These are phyloP conservation scores for Camelus dromedarius DNA, from an alignment of 2,113 vertebrate species.

Conservation along the genomic window DNA sequence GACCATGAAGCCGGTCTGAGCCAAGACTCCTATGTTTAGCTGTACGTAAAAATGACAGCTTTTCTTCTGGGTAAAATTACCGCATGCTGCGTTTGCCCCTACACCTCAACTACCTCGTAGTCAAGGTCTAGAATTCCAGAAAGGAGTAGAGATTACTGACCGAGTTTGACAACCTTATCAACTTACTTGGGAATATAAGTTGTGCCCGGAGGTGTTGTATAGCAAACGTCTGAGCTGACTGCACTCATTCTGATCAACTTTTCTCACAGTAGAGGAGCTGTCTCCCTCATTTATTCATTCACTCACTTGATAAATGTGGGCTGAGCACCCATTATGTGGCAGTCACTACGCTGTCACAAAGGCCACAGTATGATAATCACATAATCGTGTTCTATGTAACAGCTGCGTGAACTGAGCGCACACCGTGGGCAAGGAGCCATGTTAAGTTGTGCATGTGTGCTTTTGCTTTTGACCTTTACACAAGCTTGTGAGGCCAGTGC, in stretches of 20 bases:
- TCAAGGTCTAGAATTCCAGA: constrained; percentile 11
- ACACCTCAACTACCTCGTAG: background rate
- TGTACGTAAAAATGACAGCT: background rate
- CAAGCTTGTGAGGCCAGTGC: background rate
- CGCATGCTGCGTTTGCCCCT: background rate
- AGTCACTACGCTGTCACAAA: background rate
- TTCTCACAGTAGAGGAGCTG: background rate
- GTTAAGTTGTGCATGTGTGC: background rate
- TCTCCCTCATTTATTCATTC: background rate
- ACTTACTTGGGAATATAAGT: background rate
- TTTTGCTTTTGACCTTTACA: background rate
- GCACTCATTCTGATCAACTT: background rate
- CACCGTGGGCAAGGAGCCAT: background rate
- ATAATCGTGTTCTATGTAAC: background rate
- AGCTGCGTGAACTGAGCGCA: background rate
- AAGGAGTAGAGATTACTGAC: background rate
- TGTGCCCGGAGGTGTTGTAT: background rate
- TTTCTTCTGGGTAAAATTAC: constrained; percentile 32
- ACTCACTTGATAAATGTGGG: background rate
- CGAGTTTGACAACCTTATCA: background rate
- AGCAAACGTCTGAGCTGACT: constrained; percentile 8
- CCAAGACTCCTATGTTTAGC: constrained; percentile 53
- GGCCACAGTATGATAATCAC: background rate
- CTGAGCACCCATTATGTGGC: background rate
- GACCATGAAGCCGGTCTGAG: background rate